Conservation (phyloP, 2,797 vertebrate genomes). For the Melanogrammus aeglefinus region DNA sequence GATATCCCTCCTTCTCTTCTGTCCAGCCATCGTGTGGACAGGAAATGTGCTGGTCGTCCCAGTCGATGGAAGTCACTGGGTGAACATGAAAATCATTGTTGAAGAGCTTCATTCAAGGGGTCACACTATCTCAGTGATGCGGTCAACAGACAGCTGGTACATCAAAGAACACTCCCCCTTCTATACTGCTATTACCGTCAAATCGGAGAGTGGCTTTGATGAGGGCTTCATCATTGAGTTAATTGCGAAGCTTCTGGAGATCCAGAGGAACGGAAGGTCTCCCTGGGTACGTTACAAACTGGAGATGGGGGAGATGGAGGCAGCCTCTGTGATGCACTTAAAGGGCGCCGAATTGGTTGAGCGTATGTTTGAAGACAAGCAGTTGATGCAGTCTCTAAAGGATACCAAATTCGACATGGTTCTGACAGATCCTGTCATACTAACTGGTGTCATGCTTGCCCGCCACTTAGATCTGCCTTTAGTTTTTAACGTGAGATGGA, state of each 20-base stretch:
- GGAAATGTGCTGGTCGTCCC: conserved; percentile 55
- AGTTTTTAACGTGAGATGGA: conserved; percentile 63
- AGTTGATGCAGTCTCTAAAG: conserved; percentile 49
- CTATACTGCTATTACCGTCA: conserved; percentile 53
- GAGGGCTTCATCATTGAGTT: conserved; percentile 44
- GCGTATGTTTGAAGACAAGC: conserved; percentile 45
- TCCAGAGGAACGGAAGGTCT: conserved; percentile 43
- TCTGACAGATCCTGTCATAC: conserved; percentile 64
- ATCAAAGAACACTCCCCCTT: conserved; percentile 55
- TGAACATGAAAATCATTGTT: conserved; percentile 63
- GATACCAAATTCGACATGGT: conserved; percentile 53
- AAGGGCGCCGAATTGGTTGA: conserved; percentile 33
- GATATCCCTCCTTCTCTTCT: conserved; percentile 4
- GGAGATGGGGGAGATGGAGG: background rate
- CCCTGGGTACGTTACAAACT: background rate
- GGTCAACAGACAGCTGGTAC: conserved; percentile 61
- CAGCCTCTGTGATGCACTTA: background rate
- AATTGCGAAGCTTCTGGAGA: conserved; percentile 33
- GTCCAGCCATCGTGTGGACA: conserved; percentile 26
- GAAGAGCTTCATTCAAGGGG: conserved; percentile 53
- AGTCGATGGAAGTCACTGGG: conserved; percentile 68
- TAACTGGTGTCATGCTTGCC: conserved; percentile 56
- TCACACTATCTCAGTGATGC: conserved; percentile 53
- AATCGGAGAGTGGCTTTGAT: conserved; percentile 45
- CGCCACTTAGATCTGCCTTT: conserved; percentile 63